Base-by-base conservation (phyloP, 2,797 vertebrate species). In the Gobionotothen gibberifrons region DNA sequence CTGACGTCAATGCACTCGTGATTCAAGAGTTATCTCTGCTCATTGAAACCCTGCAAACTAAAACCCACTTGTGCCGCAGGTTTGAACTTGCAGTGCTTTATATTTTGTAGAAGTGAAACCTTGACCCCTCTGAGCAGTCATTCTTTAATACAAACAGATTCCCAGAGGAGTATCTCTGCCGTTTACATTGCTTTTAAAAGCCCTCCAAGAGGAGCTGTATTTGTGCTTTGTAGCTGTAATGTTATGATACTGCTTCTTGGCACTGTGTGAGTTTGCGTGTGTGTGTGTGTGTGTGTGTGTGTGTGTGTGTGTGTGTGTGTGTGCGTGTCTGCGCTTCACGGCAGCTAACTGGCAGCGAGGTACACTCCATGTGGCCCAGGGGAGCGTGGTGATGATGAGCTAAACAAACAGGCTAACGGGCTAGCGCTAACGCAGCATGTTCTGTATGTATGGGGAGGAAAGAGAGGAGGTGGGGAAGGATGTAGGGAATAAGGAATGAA, bases 351-450 rank as follows among this genome's bases (percentile, higher is more conserved):
- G 85, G 84, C 87, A 88, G 72, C 76, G 65, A 91, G 81, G 90
- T 85, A 86, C 85, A 89, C 82, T 79, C 75, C 52, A 39, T 46
- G 72, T 71, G 57, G 72, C 89, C 87, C 88, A 79, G 49, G 89
- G 88, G 90, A 91, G 69, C 7, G 9, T 13, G 51, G 76, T 84
- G 86, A 90, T 90, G 90, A 90, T 86, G 87, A 92, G 82, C 86
- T 86, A 87, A 90, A 86, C 89, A 85, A 90, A 91, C 88, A 88
- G 58, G 87, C 83, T 82, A 85, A 53, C 82, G 66, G 22, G 22
- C 83, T 85, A 48, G 57, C 42, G 26, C 26, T 47, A 53, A 81
- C 68, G 43, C 81, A 78, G 79, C 75, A 14, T 79, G 82, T 69
- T 77, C 65, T 78, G 60, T 63, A 60, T 39, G 54, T 78, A 76